Percentiles rank a stretch among this genome's conserved stretches.
phyloP scores from a whole-genome alignment of 2,797 vertebrate species.

The Euthynnus affinis region DNA sequence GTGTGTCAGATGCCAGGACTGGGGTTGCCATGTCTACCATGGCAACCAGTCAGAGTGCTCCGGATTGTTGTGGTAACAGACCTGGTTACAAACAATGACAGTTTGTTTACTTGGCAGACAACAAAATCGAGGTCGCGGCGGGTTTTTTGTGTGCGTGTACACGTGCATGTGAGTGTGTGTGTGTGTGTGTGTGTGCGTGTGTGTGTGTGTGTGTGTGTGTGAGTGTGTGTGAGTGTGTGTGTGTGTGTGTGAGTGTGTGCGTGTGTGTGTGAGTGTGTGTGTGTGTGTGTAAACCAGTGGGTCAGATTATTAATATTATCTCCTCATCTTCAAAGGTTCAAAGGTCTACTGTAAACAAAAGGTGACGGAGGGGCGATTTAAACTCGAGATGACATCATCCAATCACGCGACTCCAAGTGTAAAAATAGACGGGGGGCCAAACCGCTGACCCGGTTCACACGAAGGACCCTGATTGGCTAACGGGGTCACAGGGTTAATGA shows the following conservation, averaged over 20 bases:
- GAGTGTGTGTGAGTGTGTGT: slow-evolving; percentile 8
- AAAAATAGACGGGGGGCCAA: slow-evolving; percentile 17
- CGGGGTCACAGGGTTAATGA: neutral
- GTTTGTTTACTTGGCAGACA: slow-evolving; percentile 66
- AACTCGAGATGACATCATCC: neutral
- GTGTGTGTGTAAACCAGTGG: neutral
- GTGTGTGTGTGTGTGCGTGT: neutral
- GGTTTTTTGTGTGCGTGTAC: slow-evolving; percentile 14
- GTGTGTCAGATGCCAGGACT: slow-evolving; percentile 25
- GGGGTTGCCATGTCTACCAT: slow-evolving; percentile 24
- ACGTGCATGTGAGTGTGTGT: neutral
- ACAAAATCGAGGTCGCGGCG: slow-evolving; percentile 42
- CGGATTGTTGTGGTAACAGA: slow-evolving; percentile 52
- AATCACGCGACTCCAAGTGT: slow-evolving; percentile 1
- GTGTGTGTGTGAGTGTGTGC: neutral
- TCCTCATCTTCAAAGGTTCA: slow-evolving; percentile 6
- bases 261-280: neutral
- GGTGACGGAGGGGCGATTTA: neutral
- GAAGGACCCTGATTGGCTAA: slow-evolving; percentile 21
- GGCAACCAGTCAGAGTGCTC: slow-evolving; percentile 44
- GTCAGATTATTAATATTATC: neutral
- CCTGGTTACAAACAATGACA: slow-evolving; percentile 56
- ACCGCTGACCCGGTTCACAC: slow-evolving; percentile 42
- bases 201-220: neutral
- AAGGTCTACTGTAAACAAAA: neutral